phyloP scores from a whole-genome alignment of 2,888 invertebrate species.

The Epirrita christyi region DNA sequence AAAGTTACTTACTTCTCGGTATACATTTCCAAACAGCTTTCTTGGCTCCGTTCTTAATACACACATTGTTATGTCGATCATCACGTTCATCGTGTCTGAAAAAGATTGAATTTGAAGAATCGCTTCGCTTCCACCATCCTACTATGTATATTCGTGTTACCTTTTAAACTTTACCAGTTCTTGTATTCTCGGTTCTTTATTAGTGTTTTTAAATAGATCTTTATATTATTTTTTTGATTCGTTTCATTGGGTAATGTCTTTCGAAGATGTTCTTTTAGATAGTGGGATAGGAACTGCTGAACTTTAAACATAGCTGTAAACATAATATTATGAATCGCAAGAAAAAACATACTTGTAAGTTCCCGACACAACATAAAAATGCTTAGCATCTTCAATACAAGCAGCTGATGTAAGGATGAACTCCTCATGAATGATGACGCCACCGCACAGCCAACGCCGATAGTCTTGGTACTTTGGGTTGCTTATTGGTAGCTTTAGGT shows the following conservation, averaged over 20 bases:
- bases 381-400: conserved; percentile 60
- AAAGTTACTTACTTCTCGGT: conserved; percentile 59
- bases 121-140: not conserved
- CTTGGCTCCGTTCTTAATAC: conserved; percentile 64
- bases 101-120: not conserved
- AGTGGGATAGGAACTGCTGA: not conserved
- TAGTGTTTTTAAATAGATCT: too few relatives aligned
- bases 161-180: too few relatives aligned
- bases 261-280: too few relatives aligned
- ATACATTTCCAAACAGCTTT: conserved; percentile 69
- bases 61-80: conserved; percentile 51
- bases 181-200: too few relatives aligned
- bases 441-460: conserved; percentile 61
- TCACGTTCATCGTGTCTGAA: conserved; percentile 52
- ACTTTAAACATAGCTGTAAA: not conserved
- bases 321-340: not conserved
- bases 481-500: conserved; percentile 58
- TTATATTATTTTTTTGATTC: too few relatives aligned
- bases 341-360: conserved; percentile 48
- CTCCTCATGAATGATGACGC: conserved; percentile 62
- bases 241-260: too few relatives aligned
- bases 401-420: conserved; percentile 64
- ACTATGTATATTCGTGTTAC: too few relatives aligned
- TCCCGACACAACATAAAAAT: conserved; percentile 63
- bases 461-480: conserved; percentile 61